phyloP scores from a whole-genome alignment of 2,797 vertebrate genomes.

The Mareca strepera region DNA sequence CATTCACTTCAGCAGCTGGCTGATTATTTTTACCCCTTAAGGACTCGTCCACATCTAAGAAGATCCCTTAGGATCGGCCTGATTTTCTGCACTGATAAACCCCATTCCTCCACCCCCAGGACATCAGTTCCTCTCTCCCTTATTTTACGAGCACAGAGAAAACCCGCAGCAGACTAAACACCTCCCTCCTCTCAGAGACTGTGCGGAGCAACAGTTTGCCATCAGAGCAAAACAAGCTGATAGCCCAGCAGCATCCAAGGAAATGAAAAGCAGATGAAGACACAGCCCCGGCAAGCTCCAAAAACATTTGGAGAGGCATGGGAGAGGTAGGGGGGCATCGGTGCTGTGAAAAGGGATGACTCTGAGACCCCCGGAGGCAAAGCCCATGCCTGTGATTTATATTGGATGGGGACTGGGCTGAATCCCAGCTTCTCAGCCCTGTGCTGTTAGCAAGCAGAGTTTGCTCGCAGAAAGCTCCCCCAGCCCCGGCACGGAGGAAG shows the following conservation, averaged over 20 bases:
- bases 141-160: background rate
- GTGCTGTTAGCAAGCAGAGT: rapidly evolving
- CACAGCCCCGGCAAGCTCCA: background rate
- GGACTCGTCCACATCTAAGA: background rate
- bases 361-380: background rate
- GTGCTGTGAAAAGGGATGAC: background rate
- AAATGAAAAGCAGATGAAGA: conserved; percentile 62
- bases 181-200: background rate
- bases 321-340: background rate
- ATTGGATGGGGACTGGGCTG: background rate
- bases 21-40: conserved; percentile 45
- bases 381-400: background rate
- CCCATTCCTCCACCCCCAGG: background rate
- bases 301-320: background rate
- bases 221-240: conserved; percentile 17
- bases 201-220: background rate
- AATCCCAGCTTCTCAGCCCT: background rate
- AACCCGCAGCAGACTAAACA: background rate
- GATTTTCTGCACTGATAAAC: conserved; percentile 25
- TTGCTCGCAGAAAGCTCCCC: background rate
- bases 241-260: conserved; percentile 12
- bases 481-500: background rate
- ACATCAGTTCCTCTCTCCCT: background rate
- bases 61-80: background rate
- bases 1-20: background rate